Conservation (phyloP, 2,888 invertebrate genomes). For the Nipponacmea schrenckii region DNA sequence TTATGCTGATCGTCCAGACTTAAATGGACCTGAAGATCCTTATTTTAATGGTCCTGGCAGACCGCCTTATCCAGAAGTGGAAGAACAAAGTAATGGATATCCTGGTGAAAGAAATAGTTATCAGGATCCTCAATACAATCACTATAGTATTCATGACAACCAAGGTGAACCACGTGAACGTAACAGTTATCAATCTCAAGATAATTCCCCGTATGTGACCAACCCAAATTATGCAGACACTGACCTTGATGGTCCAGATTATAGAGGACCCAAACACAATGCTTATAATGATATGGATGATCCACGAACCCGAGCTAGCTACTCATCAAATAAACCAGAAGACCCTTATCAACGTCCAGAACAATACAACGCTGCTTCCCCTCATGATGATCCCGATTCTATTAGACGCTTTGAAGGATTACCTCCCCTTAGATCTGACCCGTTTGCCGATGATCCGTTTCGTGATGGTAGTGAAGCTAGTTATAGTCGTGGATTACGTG, state of each 20-base stretch:
- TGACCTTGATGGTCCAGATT: slow-evolving; percentile 16
- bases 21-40: slow-evolving; percentile 21
- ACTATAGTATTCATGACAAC: slow-evolving; percentile 20
- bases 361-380: slow-evolving; percentile 29
- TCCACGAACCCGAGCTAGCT: slow-evolving; percentile 18
- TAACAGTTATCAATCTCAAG: not conserved
- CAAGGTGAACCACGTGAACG: slow-evolving; percentile 7
- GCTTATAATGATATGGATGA: not conserved
- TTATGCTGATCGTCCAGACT: slow-evolving; percentile 13
- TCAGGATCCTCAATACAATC: slow-evolving; percentile 31
- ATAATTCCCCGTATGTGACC: not conserved
- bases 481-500: slow-evolving; percentile 28
- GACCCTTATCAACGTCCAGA: slow-evolving; percentile 19
- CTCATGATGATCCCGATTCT: slow-evolving; percentile 30
- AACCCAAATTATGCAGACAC: not conserved
- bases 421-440: slow-evolving; percentile 53
- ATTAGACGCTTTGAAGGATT: slow-evolving; percentile 49
- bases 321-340: slow-evolving; percentile 19
- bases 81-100: not conserved
- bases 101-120: slow-evolving; percentile 31
- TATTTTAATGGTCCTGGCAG: slow-evolving; percentile 20
- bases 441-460: slow-evolving; percentile 60
- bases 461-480: slow-evolving; percentile 38
- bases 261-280: slow-evolving; percentile 3
- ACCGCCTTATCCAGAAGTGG: not conserved